Percentiles rank a stretch among this genome's conserved stretches.
Conservation (phyloP, 35 echinoderm and acorn worm species). For the Heliocidaris tuberculata region DNA sequence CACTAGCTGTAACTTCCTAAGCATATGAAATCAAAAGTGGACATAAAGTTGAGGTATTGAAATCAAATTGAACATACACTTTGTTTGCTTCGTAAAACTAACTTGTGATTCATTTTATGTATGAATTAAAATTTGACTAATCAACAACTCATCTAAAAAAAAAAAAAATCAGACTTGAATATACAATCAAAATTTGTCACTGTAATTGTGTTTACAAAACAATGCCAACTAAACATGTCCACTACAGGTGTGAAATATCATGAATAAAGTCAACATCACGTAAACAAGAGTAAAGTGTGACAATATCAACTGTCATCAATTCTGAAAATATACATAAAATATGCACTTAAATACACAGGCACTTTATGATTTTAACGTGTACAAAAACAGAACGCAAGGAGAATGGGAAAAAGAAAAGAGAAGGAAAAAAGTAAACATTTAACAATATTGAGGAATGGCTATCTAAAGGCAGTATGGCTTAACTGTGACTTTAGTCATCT, state of each 20-base stretch:
- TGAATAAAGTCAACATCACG: background rate
- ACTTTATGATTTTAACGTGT: background rate
- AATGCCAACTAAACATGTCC: background rate
- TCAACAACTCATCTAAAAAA: background rate
- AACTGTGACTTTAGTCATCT: no score
- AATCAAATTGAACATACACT: no score
- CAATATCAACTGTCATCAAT: background rate
- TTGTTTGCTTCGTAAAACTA: no score
- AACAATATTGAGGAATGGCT: no score
- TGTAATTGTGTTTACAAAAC: background rate
- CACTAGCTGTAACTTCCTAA: no score
- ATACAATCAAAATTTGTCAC: background rate
- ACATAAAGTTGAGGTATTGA: no score
- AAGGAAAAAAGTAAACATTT: no score
- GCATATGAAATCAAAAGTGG: no score
- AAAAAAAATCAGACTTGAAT: background rate
- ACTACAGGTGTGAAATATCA: background rate
- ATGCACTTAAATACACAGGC: background rate
- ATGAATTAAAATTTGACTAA: background rate
- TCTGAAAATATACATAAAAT: background rate
- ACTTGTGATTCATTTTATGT: no score
- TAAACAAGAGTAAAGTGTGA: background rate
- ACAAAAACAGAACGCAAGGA: background rate
- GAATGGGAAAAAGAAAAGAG: background rate
- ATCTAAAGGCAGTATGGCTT: no score